Evolutionary conservation across 2,797 vertebrate genomes (phyloP), one percentile per base, ranked within the genome.

Genomic region (Octomys mimax): DNA sequence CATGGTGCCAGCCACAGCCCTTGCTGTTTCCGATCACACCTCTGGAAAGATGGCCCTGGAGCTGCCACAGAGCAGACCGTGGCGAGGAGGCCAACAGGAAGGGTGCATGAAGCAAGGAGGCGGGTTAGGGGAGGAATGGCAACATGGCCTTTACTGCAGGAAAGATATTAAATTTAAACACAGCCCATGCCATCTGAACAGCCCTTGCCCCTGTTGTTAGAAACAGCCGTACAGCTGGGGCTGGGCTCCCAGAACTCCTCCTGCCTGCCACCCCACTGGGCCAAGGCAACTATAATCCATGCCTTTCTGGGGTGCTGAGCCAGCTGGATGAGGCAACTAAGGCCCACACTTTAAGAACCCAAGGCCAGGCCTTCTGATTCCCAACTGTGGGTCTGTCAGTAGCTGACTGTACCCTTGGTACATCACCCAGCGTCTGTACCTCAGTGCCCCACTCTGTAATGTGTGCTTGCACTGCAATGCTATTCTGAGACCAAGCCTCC

Each of bases 231-330:
- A 42, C 6, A 26, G 24, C 16, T 10, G 79, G 92, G 61, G 54
- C 39, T 18, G 22, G 57, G n/a, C 31, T 59, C 68, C 70, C 68
- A 39, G 52, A 81, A 54, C 73, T 71, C 75, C 66, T 52, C 83
- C 13, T 22, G 24, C 24, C 61, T 7, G 2, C 22, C 24, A 10
- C 24, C 24, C 6, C 22, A 14, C 57, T 54, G 73, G 22, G 70
- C 14, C n/a, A 24, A 31, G 46, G 33, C 4, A 26, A 49, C n/a
- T 0, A 24, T 83, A 54, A 16, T 9, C 33, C 39, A 0, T 0
- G 2, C 64, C 39, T 87, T 79, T 10, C 4, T 46, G 12, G 14
- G 42, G 13, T 54, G 18, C 78, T 84, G 14, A 70, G 88, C 24
- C 75, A 11, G 0, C 39, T 4, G 31, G 28, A 1, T 24, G 33